Conservation (phyloP, 2,113 vertebrate genomes). For the Dicrurus megarhynchus region DNA sequence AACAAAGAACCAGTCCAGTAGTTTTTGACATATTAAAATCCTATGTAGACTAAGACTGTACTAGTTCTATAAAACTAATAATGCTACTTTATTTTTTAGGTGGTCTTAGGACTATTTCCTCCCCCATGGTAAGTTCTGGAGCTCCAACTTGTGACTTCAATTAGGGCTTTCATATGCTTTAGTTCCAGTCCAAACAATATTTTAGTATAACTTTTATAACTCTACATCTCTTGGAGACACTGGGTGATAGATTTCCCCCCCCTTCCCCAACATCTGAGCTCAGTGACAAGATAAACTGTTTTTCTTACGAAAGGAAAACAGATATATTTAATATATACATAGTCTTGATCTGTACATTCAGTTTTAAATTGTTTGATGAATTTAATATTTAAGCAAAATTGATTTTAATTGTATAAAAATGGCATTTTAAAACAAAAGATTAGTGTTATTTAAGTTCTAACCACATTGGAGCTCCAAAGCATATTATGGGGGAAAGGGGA, state of each 20-base stretch:
- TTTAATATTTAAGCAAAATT: not conserved
- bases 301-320: conserved; percentile 16
- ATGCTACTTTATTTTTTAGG: conserved; percentile 68
- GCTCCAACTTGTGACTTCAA: conserved; percentile 71
- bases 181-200: conserved; percentile 47
- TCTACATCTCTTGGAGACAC: conserved; percentile 6
- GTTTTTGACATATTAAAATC: not conserved
- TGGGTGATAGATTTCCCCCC: conserved; percentile 31
- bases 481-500: conserved; percentile 69
- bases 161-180: conserved; percentile 59
- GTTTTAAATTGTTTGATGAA: not conserved
- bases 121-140: conserved; percentile 72
- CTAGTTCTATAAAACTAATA: conserved; percentile 60
- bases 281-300: conserved; percentile 31
- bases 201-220: not conserved
- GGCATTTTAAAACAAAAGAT: conserved; percentile 33
- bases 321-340: not conserved
- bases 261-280: conserved; percentile 51
- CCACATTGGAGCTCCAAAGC: conserved; percentile 72
- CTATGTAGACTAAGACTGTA: conserved; percentile 28
- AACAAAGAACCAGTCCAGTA: not conserved
- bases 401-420: not conserved
- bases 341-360: conserved; percentile 1
- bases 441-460: conserved; percentile 29
- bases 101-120: conserved; percentile 71